These are phyloP conservation scores for Helleia helle DNA, from an alignment of 2,888 invertebrate genomes.

Conservation along the genomic window DNA sequence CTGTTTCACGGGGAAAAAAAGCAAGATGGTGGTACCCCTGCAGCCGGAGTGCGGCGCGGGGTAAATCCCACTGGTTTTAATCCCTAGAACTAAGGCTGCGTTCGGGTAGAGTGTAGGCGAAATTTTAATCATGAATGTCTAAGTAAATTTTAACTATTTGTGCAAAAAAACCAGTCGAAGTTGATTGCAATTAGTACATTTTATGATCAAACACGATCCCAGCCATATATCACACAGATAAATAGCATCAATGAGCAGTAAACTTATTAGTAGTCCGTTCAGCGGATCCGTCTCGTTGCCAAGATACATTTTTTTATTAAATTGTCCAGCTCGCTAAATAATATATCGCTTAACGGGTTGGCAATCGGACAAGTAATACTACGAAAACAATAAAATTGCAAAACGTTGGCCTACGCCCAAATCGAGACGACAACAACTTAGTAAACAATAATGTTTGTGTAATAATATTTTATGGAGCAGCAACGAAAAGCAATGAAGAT, in stretches of 20 bases:
- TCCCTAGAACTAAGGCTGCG: too few relatives aligned
- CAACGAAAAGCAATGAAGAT: neutral
- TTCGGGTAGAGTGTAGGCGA: too few relatives aligned
- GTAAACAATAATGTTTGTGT: slow-evolving; percentile 11
- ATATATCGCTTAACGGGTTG: slow-evolving; percentile 21
- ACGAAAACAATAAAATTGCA: slow-evolving; percentile 21
- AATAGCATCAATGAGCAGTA: neutral
- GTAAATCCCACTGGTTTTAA: too few relatives aligned
- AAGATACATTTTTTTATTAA: slow-evolving; percentile 20
- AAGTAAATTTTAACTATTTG: too few relatives aligned
- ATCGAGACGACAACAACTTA: slow-evolving; percentile 21
- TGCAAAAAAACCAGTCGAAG: too few relatives aligned
- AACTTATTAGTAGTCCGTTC: slow-evolving; percentile 2
- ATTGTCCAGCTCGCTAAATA: slow-evolving; percentile 14
- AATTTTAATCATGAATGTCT: too few relatives aligned
- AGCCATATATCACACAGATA: too few relatives aligned
- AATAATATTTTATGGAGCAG: slow-evolving; percentile 6
- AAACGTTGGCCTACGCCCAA: slow-evolving; percentile 23
- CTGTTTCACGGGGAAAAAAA: too few relatives aligned
- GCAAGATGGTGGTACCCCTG: too few relatives aligned
- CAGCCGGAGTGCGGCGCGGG: too few relatives aligned
- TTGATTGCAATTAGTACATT: too few relatives aligned
- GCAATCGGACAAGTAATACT: slow-evolving; percentile 23
- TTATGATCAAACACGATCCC: too few relatives aligned
- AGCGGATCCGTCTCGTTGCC: slow-evolving; percentile 14